These are phyloP conservation scores for Anodontia alba DNA, from an alignment of 2,888 invertebrate genomes.

Conservation along the genomic window DNA sequence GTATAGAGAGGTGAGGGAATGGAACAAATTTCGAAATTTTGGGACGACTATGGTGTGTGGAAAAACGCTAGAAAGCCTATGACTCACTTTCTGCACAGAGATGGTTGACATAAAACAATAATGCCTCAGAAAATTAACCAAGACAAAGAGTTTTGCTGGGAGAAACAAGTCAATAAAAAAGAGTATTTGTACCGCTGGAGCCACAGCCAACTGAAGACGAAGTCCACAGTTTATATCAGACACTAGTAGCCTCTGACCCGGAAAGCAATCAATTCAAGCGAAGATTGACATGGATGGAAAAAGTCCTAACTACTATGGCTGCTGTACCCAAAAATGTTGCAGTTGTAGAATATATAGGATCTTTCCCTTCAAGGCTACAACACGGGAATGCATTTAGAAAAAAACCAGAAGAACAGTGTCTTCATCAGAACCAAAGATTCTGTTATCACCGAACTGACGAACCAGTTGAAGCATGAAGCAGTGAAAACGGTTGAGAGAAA, in stretches of 20 bases:
- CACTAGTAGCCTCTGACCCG: background rate
- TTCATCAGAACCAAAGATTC: slow-evolving; percentile 24
- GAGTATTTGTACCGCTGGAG: slow-evolving; percentile 19
- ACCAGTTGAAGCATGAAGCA: slow-evolving; percentile 13
- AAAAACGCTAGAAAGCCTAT: slow-evolving; percentile 14
- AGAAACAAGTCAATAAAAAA: slow-evolving; percentile 26
- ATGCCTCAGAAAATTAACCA: slow-evolving; percentile 4
- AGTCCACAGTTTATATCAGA: slow-evolving; percentile 27
- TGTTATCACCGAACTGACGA: background rate
- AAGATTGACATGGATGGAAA: slow-evolving; percentile 26
- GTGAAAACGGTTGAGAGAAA: slow-evolving; percentile 17
- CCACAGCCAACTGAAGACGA: slow-evolving; percentile 25
- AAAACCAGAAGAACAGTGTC: slow-evolving; percentile 17
- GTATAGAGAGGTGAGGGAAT: slow-evolving; percentile 5
- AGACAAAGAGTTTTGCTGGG: slow-evolving; percentile 15
- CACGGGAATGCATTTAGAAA: too few species aligned
- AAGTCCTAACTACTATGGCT: background rate
- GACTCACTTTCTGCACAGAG: background rate
- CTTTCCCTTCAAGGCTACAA: slow-evolving; percentile 9
- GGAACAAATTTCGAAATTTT: slow-evolving; percentile 17
- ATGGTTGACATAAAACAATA: background rate
- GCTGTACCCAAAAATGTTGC: background rate
- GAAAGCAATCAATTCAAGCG: slow-evolving; percentile 3
- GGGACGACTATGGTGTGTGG: slow-evolving; percentile 37
- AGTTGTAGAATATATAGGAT: slow-evolving; percentile 33